A percentile compares a stretch with the other conserved stretches of the same genome.
These are phyloP conservation scores for Phyllopteryx taeniolatus DNA, from an alignment of 2,113 vertebrate genomes.

Conservation along the genomic window DNA sequence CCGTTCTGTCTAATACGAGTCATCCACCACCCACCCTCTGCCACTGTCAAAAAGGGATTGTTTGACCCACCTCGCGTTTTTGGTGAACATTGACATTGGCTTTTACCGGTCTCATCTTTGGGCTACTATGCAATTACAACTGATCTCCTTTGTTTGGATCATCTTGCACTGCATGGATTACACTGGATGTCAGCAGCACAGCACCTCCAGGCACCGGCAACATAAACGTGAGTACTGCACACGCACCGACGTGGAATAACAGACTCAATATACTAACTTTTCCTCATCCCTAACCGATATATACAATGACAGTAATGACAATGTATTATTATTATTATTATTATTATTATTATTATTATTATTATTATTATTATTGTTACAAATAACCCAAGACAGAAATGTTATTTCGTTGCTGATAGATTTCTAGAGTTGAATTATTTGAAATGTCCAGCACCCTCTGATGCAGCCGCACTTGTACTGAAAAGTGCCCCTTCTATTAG, in stretches of 20 bases:
- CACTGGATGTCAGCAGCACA: slow-evolving; percentile 92
- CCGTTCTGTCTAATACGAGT: slow-evolving; percentile 63
- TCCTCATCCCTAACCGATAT: background rate
- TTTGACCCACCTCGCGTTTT: slow-evolving; percentile 29
- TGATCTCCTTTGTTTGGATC: slow-evolving; percentile 96
- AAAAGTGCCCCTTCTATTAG: background rate
- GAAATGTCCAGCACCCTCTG: background rate
- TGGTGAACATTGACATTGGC: slow-evolving; percentile 75
- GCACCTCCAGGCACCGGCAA: slow-evolving; percentile 89
- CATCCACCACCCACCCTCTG: slow-evolving; percentile 28
- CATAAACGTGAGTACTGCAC: slow-evolving; percentile 88
- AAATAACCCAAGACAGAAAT: background rate
- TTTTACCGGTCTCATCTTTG: slow-evolving; percentile 79
- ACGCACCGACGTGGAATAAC: background rate
- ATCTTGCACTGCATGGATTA: slow-evolving; percentile 99
- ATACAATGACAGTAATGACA: background rate
- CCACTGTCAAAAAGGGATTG: slow-evolving; percentile 45
- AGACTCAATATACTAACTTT: background rate
- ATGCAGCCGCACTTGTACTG: background rate
- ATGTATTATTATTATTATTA: background rate
- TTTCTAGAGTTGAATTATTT: too few relatives aligned
- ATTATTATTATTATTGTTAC: background rate
- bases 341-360: background rate
- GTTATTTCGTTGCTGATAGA: background rate
- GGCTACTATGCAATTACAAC: slow-evolving; percentile 99